Conservation (phyloP, 2,888 invertebrate genomes). For the Amphiduros pacificus region DNA sequence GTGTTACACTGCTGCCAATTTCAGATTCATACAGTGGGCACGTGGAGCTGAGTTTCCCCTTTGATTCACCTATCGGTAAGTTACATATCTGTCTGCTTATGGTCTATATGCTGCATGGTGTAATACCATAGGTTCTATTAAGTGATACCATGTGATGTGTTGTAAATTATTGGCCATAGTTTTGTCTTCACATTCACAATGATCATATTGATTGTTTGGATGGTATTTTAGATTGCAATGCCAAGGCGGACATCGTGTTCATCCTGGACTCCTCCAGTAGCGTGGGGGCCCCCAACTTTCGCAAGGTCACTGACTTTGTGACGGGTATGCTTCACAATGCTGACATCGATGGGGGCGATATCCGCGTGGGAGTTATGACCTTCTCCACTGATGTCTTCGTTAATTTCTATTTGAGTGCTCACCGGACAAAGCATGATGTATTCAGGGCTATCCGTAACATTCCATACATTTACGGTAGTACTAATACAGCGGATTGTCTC, state of each 20-base stretch:
- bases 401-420: constrained; percentile 21
- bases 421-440: constrained; percentile 9
- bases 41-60: too few relatives aligned
- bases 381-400: constrained; percentile 20
- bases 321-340: constrained; percentile 20
- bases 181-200: neutral
- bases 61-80: too few relatives aligned
- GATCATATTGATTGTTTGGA: neutral
- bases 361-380: constrained; percentile 25
- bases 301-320: constrained; percentile 22
- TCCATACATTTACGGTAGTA: constrained; percentile 16
- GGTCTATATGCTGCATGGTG: too few relatives aligned
- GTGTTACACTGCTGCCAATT: too few relatives aligned
- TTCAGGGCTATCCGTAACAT: constrained; percentile 9
- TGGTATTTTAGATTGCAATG: constrained; percentile 15
- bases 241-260: constrained; percentile 26
- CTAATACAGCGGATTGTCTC: constrained; percentile 12
- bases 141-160: too few relatives aligned
- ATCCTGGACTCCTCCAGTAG: constrained; percentile 27
- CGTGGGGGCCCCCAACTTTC: constrained; percentile 22
- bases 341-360: constrained; percentile 24
- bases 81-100: too few relatives aligned
- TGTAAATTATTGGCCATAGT: too few relatives aligned
- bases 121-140: too few relatives aligned
- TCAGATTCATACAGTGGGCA: too few relatives aligned